These are phyloP conservation scores for Hartigia nigra DNA, from an alignment of 2,888 invertebrate species.

Conservation along the genomic window DNA sequence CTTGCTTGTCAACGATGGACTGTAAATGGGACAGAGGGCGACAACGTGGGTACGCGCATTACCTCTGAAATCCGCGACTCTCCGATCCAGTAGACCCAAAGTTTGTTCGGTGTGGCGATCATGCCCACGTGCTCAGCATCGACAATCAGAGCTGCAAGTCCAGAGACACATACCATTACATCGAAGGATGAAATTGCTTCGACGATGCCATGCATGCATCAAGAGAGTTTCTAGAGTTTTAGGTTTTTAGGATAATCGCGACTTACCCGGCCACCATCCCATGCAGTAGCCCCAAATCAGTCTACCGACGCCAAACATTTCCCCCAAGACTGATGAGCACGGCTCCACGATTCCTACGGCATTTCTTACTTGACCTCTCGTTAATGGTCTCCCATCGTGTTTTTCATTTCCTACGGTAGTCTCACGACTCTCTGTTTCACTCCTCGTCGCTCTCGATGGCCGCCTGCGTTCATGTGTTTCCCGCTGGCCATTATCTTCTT, in stretches of 20 bases:
- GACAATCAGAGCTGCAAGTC: constrained; percentile 44
- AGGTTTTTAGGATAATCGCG: neutral
- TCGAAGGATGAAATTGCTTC: neutral
- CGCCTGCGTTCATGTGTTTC: neutral
- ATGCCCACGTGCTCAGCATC: constrained; percentile 53
- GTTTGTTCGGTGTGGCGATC: constrained; percentile 39
- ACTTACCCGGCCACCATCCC: constrained; percentile 59
- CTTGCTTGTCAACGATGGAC: neutral
- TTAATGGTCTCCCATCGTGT: neutral
- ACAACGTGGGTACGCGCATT: constrained; percentile 1
- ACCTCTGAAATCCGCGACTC: constrained; percentile 50
- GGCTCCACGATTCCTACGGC: neutral
- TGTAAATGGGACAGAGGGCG: neutral
- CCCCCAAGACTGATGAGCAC: neutral
- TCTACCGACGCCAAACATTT: constrained; percentile 37
- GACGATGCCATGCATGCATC: neutral
- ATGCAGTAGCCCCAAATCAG: constrained; percentile 57
- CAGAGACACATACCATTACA: neutral
- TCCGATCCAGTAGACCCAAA: constrained; percentile 57
- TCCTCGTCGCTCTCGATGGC: neutral
- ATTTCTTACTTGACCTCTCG: neutral
- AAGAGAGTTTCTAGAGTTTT: no score
- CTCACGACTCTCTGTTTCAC: neutral
- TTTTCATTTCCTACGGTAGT: neutral
- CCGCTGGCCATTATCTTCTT: neutral